These are phyloP conservation scores for Macrosiphum euphorbiae DNA, from an alignment of 2,888 invertebrate species.

Conservation along the genomic window DNA sequence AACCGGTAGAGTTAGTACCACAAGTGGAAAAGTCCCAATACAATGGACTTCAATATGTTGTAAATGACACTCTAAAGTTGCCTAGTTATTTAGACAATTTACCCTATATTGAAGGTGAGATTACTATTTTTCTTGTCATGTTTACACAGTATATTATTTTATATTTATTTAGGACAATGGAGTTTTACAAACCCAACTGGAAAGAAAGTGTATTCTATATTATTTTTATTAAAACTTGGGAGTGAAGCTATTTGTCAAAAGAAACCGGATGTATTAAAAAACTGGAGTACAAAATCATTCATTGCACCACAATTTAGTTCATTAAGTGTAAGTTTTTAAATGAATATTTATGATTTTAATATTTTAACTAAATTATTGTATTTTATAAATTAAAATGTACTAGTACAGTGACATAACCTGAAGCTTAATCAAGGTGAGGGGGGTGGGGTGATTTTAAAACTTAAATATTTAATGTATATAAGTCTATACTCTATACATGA, in stretches of 20 bases:
- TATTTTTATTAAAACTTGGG: slow-evolving; percentile 80
- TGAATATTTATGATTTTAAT: neutral
- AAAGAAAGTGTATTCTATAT: slow-evolving; percentile 85
- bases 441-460: too few relatives aligned
- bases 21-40: slow-evolving; percentile 15
- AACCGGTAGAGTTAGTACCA: slow-evolving; percentile 26
- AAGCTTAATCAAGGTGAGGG: too few relatives aligned
- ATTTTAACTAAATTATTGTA: neutral
- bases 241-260: slow-evolving; percentile 80
- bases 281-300: neutral
- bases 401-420: neutral
- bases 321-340: slow-evolving; percentile 14
- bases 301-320: neutral
- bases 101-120: slow-evolving; percentile 47
- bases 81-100: slow-evolving; percentile 55
- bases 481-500: too few relatives aligned
- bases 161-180: slow-evolving; percentile 81
- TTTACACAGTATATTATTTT: neutral
- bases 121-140: neutral
- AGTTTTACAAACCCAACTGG: slow-evolving; percentile 85
- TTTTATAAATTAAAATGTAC: neutral
- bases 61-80: neutral
- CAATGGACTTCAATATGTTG: neutral
- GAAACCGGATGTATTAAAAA: slow-evolving; percentile 76
- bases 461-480: too few relatives aligned